Conservation (phyloP, 2,797 vertebrate genomes). For the Apodemus agrarius region DNA sequence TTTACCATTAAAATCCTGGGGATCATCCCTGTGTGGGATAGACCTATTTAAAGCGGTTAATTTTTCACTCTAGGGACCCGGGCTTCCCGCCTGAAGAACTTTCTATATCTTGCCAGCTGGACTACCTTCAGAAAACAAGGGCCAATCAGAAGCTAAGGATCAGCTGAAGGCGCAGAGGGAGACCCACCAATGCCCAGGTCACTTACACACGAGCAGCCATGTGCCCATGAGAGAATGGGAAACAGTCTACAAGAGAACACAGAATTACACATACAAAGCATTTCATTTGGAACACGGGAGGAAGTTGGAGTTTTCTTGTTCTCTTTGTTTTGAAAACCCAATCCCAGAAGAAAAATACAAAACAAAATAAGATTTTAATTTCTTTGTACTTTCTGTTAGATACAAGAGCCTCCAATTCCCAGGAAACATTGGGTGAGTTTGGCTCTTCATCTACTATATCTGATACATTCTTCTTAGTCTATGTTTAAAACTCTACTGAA, state of each 20-base stretch:
- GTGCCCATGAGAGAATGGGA: background rate
- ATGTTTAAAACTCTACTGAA: slow-evolving; percentile 60
- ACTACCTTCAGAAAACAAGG: background rate
- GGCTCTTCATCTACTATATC: slow-evolving; percentile 29
- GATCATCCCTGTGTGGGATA: background rate
- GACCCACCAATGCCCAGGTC: background rate
- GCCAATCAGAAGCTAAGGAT: background rate
- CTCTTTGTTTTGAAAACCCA: background rate
- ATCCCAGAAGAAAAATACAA: background rate
- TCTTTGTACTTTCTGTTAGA: slow-evolving; percentile 13
- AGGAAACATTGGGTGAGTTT: slow-evolving; percentile 53
- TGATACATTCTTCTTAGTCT: background rate
- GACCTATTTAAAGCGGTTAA: background rate
- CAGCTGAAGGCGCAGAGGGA: background rate
- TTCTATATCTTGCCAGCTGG: background rate
- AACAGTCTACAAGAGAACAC: background rate
- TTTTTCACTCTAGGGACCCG: slow-evolving; percentile 5
- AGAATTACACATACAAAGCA: background rate
- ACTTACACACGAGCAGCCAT: background rate
- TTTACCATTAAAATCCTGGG: slow-evolving; percentile 29
- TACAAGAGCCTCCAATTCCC: slow-evolving; percentile 25
- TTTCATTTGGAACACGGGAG: background rate
- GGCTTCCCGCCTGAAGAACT: slow-evolving; percentile 31
- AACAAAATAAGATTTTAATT: slow-evolving; percentile 5
- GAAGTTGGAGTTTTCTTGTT: background rate